Percentiles rank a stretch among this genome's conserved stretches.
Evolutionary conservation across 2,888 invertebrate genomes (phyloP).

Genomic region (Eurytoma adleriae): DNA sequence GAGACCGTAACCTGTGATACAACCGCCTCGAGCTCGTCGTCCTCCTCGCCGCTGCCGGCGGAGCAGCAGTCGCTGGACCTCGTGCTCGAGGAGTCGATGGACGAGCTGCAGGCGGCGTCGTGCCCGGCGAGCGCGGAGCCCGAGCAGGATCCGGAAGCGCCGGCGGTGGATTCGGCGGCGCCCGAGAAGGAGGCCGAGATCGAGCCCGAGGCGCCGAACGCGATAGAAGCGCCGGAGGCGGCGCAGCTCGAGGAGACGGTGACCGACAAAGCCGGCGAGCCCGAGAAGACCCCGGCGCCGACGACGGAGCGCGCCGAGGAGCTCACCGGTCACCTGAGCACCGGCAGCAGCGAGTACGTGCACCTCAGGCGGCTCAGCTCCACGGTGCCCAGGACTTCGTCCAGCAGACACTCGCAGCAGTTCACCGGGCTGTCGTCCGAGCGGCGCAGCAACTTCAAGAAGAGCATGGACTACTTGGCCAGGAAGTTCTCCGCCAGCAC

Average conservation of each 20-base stretch:
- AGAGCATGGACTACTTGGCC: conserved; percentile 75
- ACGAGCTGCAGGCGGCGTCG: background rate
- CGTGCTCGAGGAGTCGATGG: conserved; percentile 1
- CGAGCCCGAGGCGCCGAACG: conserved; percentile 44
- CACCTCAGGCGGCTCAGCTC: conserved; percentile 61
- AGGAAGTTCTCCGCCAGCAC: conserved; percentile 72
- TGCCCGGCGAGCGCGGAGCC: conserved; percentile 24
- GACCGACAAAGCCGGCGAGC: conserved; percentile 45
- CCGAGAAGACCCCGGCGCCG: conserved; percentile 51
- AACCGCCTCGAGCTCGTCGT: conserved; percentile 32
- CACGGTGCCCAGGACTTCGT: conserved; percentile 49
- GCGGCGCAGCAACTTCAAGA: conserved; percentile 74
- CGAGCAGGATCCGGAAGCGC: conserved; percentile 2
- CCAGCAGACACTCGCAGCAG: conserved; percentile 60
- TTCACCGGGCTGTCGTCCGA: conserved; percentile 73
- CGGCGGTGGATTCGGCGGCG: background rate
- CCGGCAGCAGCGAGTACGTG: conserved; percentile 62
- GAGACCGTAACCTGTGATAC: conserved; percentile 44
- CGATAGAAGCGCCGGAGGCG: background rate
- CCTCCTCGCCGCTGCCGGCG: background rate
- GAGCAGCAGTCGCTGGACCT: background rate
- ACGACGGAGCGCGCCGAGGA: conserved; percentile 26
- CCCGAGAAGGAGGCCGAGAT: conserved; percentile 29
- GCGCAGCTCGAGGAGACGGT: background rate
- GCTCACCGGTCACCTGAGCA: conserved; percentile 52